Conservation (phyloP, 2,797 vertebrate genomes). For the Pseudopleuronectes americanus region DNA sequence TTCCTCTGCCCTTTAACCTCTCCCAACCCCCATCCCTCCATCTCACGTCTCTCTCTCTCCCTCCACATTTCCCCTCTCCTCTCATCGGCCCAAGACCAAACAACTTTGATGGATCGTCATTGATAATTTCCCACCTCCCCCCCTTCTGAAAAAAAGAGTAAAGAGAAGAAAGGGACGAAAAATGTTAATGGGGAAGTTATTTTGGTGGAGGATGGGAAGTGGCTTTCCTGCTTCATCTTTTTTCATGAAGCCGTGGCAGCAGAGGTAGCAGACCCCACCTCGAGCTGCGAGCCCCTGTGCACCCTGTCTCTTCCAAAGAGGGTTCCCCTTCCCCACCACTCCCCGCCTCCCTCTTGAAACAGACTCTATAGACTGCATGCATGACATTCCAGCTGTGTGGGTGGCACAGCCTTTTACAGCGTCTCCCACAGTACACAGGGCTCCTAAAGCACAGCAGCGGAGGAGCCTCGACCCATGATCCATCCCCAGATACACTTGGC, state of each 20-base stretch:
- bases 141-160: slow-evolving; percentile 27
- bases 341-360: slow-evolving; percentile 72
- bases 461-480: slow-evolving; percentile 54
- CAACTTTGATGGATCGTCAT: slow-evolving; percentile 87
- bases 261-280: slow-evolving; percentile 67
- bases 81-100: slow-evolving; percentile 75
- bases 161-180: slow-evolving; percentile 15
- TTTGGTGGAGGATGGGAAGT: slow-evolving; percentile 50
- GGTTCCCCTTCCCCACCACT: slow-evolving; percentile 27
- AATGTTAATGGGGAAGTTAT: slow-evolving; percentile 85
- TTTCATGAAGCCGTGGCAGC: slow-evolving; percentile 51
- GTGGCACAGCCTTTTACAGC: slow-evolving; percentile 87
- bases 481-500: slow-evolving; percentile 42
- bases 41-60: slow-evolving; percentile 67
- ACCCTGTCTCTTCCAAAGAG: slow-evolving; percentile 60
- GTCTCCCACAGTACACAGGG: slow-evolving; percentile 82
- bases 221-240: slow-evolving; percentile 56
- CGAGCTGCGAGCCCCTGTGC: slow-evolving; percentile 50
- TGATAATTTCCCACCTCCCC: slow-evolving; percentile 84
- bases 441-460: slow-evolving; percentile 69
- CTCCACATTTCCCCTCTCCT: slow-evolving; percentile 69
- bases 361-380: slow-evolving; percentile 90
- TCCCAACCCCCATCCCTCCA: slow-evolving; percentile 78
- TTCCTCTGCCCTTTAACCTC: slow-evolving; percentile 88
- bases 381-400: slow-evolving; percentile 93